A percentile compares a stretch with the other conserved stretches of the same genome.
phyloP scores from a whole-genome alignment of 2,797 vertebrate species.

The Scarus forsteni region DNA sequence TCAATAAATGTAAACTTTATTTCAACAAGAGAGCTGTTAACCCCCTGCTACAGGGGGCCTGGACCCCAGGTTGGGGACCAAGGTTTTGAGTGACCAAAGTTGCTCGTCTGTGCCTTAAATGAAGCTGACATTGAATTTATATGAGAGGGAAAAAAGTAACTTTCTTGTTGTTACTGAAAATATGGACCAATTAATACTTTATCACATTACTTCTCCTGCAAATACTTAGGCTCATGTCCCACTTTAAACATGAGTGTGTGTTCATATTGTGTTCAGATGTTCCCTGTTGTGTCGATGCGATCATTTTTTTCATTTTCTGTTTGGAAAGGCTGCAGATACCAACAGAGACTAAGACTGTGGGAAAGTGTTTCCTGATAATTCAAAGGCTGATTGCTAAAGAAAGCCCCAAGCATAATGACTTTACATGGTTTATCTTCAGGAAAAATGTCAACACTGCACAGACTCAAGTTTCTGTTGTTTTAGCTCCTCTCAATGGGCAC shows the following conservation, averaged over 20 bases:
- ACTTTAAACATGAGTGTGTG: conserved; percentile 32
- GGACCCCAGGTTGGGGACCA: too few species aligned
- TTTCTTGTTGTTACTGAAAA: too few species aligned
- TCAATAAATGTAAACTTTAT: too few species aligned
- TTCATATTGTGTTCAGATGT: conserved; percentile 44
- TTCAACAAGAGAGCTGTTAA: too few species aligned
- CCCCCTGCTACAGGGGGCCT: too few species aligned
- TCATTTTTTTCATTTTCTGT: conserved; percentile 69
- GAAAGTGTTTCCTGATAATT: conserved; percentile 69
- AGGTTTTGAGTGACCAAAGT: too few species aligned
- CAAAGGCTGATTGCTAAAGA: conserved; percentile 58
- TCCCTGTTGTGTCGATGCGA: conserved; percentile 63
- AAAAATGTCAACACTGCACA: conserved; percentile 14
- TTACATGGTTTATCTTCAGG: conserved; percentile 36
- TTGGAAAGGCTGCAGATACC: conserved; percentile 64
- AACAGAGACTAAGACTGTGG: conserved; percentile 68
- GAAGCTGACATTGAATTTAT: too few species aligned
- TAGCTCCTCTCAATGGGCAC: conserved; percentile 18
- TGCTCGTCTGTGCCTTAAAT: too few species aligned
- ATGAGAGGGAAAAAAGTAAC: too few species aligned
- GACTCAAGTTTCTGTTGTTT: conserved; percentile 46
- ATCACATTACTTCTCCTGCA: too few species aligned
- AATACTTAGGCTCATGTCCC: conserved; percentile 10
- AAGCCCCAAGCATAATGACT: conserved; percentile 36
- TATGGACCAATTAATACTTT: too few species aligned